A percentile compares a stretch with the other conserved stretches of the same genome.
Evolutionary conservation across 2,113 vertebrate species (phyloP).

Genomic region (Alethe diademata): DNA sequence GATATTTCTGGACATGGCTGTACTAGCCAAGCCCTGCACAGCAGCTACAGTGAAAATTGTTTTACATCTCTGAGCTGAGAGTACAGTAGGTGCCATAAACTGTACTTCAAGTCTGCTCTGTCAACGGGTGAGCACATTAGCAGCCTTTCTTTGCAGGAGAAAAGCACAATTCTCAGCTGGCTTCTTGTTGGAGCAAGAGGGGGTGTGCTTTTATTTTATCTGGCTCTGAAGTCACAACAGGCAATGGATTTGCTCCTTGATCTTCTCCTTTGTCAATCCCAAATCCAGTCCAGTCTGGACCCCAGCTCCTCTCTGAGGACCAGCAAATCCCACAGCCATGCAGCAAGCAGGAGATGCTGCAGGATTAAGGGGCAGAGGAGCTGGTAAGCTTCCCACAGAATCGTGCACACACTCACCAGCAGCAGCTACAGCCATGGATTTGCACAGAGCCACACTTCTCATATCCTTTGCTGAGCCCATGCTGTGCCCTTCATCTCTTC

Average conservation of each 20-base stretch:
- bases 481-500: neutral
- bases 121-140: neutral
- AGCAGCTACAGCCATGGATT: neutral
- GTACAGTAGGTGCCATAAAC: constrained; percentile 32
- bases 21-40: constrained; percentile 13
- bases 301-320: neutral
- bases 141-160: neutral
- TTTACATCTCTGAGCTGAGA: constrained; percentile 25
- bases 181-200: neutral
- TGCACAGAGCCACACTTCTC: neutral
- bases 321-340: neutral
- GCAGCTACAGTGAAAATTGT: constrained; percentile 38
- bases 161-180: neutral
- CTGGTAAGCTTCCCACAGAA: neutral
- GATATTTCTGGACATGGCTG: constrained; percentile 13
- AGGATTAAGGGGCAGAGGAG: neutral
- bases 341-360: neutral
- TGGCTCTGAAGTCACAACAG: neutral
- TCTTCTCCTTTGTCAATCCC: neutral
- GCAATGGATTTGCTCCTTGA: neutral
- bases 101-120: neutral
- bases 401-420: fast-evolving
- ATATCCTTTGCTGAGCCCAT: neutral
- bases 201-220: neutral
- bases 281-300: neutral